A percentile compares a stretch with the other conserved stretches of the same genome.
Evolutionary conservation across 2,888 invertebrate species (phyloP).

Genomic region (Phrixothrix hirtus): DNA sequence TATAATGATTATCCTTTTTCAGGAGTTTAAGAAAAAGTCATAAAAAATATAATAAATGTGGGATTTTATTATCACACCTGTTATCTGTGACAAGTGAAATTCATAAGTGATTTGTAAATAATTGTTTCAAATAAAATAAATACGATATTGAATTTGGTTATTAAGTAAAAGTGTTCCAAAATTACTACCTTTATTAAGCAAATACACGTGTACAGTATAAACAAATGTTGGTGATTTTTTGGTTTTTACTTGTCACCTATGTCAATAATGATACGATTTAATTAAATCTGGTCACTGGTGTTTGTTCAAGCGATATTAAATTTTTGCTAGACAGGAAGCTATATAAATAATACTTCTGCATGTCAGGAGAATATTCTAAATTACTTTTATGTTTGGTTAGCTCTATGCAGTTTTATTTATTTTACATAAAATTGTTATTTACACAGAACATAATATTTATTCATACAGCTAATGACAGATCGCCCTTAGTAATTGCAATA

Average conservation of each 20-base stretch:
- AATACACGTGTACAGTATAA: conserved; percentile 33
- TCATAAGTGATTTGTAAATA: conserved; percentile 57
- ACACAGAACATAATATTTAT: no score
- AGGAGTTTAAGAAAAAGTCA: conserved; percentile 3
- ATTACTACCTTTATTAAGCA: conserved; percentile 26
- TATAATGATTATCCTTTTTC: no score
- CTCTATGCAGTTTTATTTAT: no score
- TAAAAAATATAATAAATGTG: conserved; percentile 13
- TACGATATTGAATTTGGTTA: conserved; percentile 34
- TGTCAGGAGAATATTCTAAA: no score
- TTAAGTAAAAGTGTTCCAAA: conserved; percentile 17
- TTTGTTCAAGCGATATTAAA: conserved; percentile 15
- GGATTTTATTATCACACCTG: conserved; percentile 33
- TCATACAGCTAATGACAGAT: no score
- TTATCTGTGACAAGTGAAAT: conserved; percentile 52
- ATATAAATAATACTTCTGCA: not conserved
- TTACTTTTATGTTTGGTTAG: no score
- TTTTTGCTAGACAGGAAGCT: conserved; percentile 8
- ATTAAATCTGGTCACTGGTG: conserved; percentile 45
- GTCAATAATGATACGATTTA: conserved; percentile 48
- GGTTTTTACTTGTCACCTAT: conserved; percentile 45
- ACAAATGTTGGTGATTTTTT: conserved; percentile 36
- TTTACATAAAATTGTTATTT: no score
- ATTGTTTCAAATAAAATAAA: conserved; percentile 55
- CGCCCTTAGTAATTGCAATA: no score